Percentiles rank a stretch among this genome's conserved stretches.
Evolutionary conservation across 2,797 vertebrate genomes (phyloP).

Genomic region (Brachyrhaphis roseni): DNA sequence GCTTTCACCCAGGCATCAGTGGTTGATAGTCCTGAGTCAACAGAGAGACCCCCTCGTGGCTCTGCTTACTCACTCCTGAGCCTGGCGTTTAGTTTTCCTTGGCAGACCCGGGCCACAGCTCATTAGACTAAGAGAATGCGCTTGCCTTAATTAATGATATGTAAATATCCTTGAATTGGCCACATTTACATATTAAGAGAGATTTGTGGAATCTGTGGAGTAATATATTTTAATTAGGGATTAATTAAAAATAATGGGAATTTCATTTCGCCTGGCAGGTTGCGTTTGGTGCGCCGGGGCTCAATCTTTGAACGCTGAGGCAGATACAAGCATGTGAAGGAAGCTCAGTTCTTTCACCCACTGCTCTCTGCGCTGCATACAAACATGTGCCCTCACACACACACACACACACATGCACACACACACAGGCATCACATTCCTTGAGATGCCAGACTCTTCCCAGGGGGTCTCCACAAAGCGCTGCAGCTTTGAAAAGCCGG

Average conservation of each 20-base stretch:
- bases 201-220: constrained; percentile 99
- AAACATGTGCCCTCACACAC: constrained; percentile 53
- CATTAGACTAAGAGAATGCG: constrained; percentile 99
- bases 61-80: constrained; percentile 77
- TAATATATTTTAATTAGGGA: constrained; percentile 99
- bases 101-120: constrained; percentile 93
- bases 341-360: constrained; percentile 70
- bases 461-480: constrained; percentile 75
- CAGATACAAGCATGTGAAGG: constrained; percentile 65
- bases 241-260: constrained; percentile 99
- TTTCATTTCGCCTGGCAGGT: constrained; percentile 99
- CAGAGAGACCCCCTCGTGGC: constrained; percentile 62
- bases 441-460: constrained; percentile 77
- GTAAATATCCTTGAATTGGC: constrained; percentile 99
- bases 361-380: constrained; percentile 73
- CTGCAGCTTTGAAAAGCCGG: constrained; percentile 71
- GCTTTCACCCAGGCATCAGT: constrained; percentile 52
- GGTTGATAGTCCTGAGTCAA: constrained; percentile 77
- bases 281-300: constrained; percentile 90
- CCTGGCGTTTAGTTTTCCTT: constrained; percentile 81
- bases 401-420: constrained; percentile 12
- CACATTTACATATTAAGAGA: constrained; percentile 99
- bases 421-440: constrained; percentile 71
- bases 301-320: constrained; percentile 69
- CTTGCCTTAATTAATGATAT: constrained; percentile 99